phyloP scores from a whole-genome alignment of 2,888 invertebrate species.

The Amiota communis region DNA sequence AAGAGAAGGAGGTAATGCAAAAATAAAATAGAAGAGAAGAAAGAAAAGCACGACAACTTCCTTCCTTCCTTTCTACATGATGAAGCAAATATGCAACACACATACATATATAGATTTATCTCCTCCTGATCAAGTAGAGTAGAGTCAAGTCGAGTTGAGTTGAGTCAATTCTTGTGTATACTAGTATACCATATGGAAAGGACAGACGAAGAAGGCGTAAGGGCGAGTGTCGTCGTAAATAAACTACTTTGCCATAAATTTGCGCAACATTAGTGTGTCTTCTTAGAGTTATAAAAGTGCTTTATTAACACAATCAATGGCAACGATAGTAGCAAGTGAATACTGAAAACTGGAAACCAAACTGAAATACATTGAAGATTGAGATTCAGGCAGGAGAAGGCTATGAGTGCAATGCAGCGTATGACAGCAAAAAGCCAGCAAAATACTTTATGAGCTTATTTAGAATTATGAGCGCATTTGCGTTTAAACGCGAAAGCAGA shows the following conservation, averaged over 20 bases:
- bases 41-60: no score
- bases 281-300: conserved; percentile 23
- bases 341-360: conserved; percentile 5
- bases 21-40: neutral
- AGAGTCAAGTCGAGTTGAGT: no score
- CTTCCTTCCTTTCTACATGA: no score
- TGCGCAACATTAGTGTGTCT: conserved; percentile 24
- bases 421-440: conserved; percentile 19
- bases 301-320: conserved; percentile 28
- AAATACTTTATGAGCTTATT: conserved; percentile 53
- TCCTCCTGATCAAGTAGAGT: no score
- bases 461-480: conserved; percentile 56
- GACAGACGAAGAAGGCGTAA: no score
- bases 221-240: neutral
- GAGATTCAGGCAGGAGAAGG: neutral
- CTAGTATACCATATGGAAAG: no score
- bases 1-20: neutral
- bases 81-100: no score
- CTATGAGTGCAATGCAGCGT: conserved; percentile 23
- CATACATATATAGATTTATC: no score
- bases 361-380: neutral
- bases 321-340: conserved; percentile 5
- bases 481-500: conserved; percentile 48
- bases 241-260: conserved; percentile 26
- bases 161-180: no score